Evolutionary conservation across 2,888 invertebrate species (phyloP).

Genomic region (Axea sp.): DNA sequence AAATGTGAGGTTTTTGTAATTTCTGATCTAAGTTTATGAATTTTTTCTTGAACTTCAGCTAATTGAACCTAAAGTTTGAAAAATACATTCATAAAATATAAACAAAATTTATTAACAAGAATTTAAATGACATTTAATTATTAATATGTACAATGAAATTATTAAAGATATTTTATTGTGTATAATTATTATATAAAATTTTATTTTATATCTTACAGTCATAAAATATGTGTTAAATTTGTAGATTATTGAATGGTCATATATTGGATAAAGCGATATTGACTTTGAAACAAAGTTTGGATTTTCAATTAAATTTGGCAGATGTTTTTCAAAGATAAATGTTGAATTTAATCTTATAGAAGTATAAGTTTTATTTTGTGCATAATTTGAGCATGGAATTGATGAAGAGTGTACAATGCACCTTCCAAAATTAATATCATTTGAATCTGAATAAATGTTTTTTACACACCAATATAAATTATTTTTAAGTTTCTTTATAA

Average conservation of each 20-base stretch:
- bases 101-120: no score
- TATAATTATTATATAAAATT: not conserved
- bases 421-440: conserved; percentile 93
- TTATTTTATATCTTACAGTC: conserved; percentile 80
- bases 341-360: conserved; percentile 66
- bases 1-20: conserved; percentile 79
- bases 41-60: conserved; percentile 74
- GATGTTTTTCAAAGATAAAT: conserved; percentile 78
- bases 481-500: conserved; percentile 87
- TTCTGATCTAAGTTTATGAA: conserved; percentile 79
- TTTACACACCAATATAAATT: conserved; percentile 94
- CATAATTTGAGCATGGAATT: conserved; percentile 81
- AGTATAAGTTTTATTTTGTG: conserved; percentile 80
- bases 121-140: no score
- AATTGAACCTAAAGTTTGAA: conserved; percentile 76
- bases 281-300: conserved; percentile 80
- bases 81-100: conserved; percentile 10
- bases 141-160: no score
- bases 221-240: conserved; percentile 87
- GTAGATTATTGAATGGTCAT: conserved; percentile 83
- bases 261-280: conserved; percentile 84
- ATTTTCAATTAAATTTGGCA: conserved; percentile 77
- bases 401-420: conserved; percentile 88
- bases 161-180: no score
- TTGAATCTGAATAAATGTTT: conserved; percentile 89